phyloP scores from a whole-genome alignment of 1,140 invertebrate genomes.

The Saccostrea cuccullata region DNA sequence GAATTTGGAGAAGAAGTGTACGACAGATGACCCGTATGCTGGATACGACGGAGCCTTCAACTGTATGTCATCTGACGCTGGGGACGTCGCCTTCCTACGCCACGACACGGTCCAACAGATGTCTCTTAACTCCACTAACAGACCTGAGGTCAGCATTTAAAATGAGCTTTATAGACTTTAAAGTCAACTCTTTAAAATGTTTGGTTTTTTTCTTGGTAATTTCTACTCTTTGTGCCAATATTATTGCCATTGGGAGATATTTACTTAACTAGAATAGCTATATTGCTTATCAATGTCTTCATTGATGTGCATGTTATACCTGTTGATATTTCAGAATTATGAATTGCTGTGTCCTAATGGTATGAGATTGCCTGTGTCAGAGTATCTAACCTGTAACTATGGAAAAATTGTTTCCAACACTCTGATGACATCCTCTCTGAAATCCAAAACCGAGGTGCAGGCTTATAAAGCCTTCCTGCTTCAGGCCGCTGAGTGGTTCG shows the following conservation, averaged over 20 bases:
- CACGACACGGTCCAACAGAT: constrained; percentile 84
- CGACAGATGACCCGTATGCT: constrained; percentile 91
- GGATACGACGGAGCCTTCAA: constrained; percentile 91
- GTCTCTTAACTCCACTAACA: constrained; percentile 35
- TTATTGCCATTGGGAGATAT: too few species aligned
- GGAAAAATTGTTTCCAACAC: constrained; percentile 90
- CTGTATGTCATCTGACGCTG: constrained; percentile 88
- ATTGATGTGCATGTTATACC: neutral
- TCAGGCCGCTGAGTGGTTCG: constrained; percentile 63
- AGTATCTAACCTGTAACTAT: constrained; percentile 79
- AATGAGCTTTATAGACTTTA: too few species aligned
- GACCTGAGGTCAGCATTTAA: neutral
- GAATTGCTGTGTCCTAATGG: constrained; percentile 93
- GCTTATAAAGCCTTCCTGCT: constrained; percentile 71
- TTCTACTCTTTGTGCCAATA: too few species aligned
- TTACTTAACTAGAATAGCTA: too few species aligned
- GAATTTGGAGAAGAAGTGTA: constrained; percentile 83
- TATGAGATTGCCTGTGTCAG: constrained; percentile 53
- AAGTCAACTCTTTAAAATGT: too few species aligned
- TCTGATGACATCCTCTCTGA: constrained; percentile 79
- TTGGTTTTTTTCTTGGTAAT: too few species aligned
- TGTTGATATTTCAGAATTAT: constrained; percentile 81
- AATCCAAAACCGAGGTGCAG: constrained; percentile 48
- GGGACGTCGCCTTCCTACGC: constrained; percentile 91
- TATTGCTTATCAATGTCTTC: too few species aligned